Evolutionary conservation across 2,888 invertebrate species (phyloP).

Genomic region (Drosophila mayaguana): DNA sequence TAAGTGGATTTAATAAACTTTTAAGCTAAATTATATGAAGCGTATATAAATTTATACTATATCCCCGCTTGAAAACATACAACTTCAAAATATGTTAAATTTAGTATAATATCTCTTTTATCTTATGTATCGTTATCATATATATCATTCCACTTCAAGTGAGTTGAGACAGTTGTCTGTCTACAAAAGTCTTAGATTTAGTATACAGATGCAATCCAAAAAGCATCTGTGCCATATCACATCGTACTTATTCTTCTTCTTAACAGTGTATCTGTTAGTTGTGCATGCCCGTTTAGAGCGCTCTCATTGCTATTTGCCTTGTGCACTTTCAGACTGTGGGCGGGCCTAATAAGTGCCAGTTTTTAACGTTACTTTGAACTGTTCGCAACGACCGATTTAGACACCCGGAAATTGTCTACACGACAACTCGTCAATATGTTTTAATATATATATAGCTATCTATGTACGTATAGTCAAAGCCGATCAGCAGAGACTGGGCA

Average conservation of each 20-base stretch:
- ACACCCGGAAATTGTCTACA: constrained; percentile 74
- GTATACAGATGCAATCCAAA: not conserved
- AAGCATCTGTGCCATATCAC: not conserved
- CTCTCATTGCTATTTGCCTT: not conserved
- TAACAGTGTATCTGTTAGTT: not conserved
- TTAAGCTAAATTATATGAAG: not conserved
- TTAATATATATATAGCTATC: not conserved
- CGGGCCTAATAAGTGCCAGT: constrained; percentile 7
- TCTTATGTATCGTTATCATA: too few species aligned
- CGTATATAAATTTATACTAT: not conserved
- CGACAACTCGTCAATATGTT: constrained; percentile 21
- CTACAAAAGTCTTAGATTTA: not conserved
- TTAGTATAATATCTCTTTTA: too few species aligned
- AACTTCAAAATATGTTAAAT: too few species aligned
- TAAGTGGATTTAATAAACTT: not conserved
- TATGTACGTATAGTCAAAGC: not conserved
- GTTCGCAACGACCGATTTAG: constrained; percentile 63
- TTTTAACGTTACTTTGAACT: constrained; percentile 23
- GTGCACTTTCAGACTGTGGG: constrained; percentile 23
- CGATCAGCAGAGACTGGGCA: constrained; percentile 1
- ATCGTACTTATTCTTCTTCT: too few species aligned
- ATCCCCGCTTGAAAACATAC: too few species aligned
- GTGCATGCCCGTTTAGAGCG: not conserved
- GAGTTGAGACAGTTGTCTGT: too few species aligned
- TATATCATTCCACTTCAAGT: too few species aligned